These are phyloP conservation scores for Strix occidentalis DNA, from an alignment of 2,797 vertebrate species.

Conservation along the genomic window DNA sequence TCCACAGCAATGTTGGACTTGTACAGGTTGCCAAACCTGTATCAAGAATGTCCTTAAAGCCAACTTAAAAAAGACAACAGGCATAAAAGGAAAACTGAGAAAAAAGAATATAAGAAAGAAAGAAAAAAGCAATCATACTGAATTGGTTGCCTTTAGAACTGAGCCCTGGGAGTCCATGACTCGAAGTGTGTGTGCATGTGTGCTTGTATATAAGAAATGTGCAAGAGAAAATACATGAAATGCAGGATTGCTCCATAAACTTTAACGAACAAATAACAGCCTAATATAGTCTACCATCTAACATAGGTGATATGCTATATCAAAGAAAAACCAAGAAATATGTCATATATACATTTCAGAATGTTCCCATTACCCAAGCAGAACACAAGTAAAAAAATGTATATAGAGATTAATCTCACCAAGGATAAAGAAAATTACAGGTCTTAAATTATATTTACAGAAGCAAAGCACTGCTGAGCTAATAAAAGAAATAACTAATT, in stretches of 20 bases:
- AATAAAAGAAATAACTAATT: conserved; percentile 23
- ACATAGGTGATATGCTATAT: background rate
- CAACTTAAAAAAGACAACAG: background rate
- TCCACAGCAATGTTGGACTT: background rate
- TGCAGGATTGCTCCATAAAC: conserved; percentile 41
- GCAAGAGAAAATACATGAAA: conserved; percentile 41
- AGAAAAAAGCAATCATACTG: background rate
- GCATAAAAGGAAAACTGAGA: background rate
- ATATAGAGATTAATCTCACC: conserved; percentile 40
- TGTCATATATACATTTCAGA: background rate
- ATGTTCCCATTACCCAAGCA: conserved; percentile 51
- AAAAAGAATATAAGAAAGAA: background rate
- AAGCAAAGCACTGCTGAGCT: background rate
- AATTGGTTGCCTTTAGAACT: background rate
- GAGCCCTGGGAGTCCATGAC: background rate
- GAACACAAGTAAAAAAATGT: conserved; percentile 34
- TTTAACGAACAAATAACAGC: conserved; percentile 44
- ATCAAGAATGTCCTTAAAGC: background rate
- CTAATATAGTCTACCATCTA: background rate
- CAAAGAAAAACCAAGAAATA: conserved; percentile 44
- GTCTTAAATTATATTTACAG: conserved; percentile 1
- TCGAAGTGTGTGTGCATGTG: background rate
- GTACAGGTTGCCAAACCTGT: background rate
- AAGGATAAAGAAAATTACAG: conserved; percentile 37
- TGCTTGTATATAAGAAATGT: background rate